Conservation (phyloP, 2,113 vertebrate genomes). For the Vidua macroura region DNA sequence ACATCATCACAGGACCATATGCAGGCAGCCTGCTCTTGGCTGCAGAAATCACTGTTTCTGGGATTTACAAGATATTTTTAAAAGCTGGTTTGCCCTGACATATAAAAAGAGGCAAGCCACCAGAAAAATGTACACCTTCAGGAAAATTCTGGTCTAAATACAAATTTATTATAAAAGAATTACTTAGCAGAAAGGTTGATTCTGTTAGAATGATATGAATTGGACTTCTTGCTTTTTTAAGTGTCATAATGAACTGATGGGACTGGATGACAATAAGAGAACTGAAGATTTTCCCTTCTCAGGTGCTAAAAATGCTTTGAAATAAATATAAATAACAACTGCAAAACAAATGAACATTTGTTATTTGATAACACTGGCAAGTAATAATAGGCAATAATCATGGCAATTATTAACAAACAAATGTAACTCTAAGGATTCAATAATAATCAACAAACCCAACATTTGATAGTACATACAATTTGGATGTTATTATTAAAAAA, state of each 20-base stretch:
- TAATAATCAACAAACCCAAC: not conserved
- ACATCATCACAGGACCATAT: not conserved
- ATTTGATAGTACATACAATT: not conserved
- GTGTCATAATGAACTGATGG: not conserved
- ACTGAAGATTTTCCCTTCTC: not conserved
- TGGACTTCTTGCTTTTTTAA: not conserved
- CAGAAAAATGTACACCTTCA: not conserved
- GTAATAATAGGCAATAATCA: not conserved
- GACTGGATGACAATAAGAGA: not conserved
- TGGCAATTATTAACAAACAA: not conserved
- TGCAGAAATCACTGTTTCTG: not conserved
- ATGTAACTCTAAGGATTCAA: not conserved
- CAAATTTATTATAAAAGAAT: not conserved
- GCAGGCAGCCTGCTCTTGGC: not conserved
- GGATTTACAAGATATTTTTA: not conserved
- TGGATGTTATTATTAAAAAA: no score
- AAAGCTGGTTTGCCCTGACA: not conserved
- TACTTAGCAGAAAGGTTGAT: not conserved
- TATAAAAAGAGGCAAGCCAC: not conserved
- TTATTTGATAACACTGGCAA: not conserved
- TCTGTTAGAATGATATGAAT: not conserved
- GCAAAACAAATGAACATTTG: not conserved
- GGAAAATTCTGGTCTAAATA: not conserved
- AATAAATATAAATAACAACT: not conserved
- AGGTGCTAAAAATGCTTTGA: not conserved